These are phyloP conservation scores for Steatocranus sp. DNA, from an alignment of 2,797 vertebrate species.

Conservation along the genomic window DNA sequence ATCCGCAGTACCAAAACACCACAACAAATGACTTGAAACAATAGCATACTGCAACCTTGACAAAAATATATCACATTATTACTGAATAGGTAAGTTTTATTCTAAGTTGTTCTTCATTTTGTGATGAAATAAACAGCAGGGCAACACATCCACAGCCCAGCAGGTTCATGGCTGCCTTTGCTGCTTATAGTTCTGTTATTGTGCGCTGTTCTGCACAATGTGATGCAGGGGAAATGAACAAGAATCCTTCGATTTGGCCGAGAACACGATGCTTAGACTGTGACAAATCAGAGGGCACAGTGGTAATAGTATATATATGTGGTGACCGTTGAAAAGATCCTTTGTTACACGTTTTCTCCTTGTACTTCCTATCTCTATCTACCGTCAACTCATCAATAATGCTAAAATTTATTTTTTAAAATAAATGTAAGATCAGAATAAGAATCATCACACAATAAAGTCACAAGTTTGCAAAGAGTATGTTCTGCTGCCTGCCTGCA, in stretches of 20 bases:
- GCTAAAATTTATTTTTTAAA: rapidly evolving
- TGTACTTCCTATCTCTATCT: background rate
- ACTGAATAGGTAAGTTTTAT: background rate
- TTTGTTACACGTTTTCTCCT: background rate
- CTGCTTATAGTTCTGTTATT: background rate
- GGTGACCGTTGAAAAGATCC: background rate
- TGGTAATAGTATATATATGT: background rate
- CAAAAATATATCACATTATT: background rate
- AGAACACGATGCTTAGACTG: background rate
- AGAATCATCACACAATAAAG: background rate
- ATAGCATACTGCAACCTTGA: background rate
- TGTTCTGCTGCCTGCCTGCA: background rate
- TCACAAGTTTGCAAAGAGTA: background rate
- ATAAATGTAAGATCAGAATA: background rate
- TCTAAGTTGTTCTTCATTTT: background rate
- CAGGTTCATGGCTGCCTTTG: background rate
- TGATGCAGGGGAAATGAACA: background rate
- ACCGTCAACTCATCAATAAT: background rate
- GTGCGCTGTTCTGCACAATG: background rate
- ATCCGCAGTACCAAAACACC: background rate
- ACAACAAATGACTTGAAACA: background rate
- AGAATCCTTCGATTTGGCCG: background rate
- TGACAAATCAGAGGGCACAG: background rate
- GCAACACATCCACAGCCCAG: background rate
- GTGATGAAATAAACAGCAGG: background rate